A percentile compares a stretch with the other conserved stretches of the same genome.
Evolutionary conservation across 2,113 vertebrate genomes (phyloP).

Genomic region (Malaclemys terrapin): DNA sequence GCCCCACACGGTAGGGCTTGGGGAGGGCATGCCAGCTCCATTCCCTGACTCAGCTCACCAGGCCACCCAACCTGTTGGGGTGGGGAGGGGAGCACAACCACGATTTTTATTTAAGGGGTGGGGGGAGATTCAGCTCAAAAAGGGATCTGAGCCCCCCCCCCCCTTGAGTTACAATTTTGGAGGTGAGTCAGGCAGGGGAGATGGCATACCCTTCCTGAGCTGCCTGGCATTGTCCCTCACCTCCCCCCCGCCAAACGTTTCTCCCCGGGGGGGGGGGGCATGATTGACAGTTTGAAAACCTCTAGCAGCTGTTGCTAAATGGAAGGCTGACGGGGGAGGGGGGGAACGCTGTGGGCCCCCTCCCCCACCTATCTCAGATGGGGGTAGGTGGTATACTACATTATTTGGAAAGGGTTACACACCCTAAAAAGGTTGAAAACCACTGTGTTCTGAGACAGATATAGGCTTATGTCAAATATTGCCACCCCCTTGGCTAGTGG

Average conservation of each 20-base stretch:
- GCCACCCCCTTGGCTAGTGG: not conserved
- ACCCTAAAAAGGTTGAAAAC: not conserved
- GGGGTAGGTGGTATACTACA: no score
- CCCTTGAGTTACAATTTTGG: not conserved
- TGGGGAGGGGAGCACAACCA: not conserved
- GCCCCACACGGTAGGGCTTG: no score
- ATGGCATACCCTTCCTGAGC: accelerated
- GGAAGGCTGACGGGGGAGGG: not conserved
- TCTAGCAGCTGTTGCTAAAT: not conserved
- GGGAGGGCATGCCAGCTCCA: no score
- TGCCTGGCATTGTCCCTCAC: no score
- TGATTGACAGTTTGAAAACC: no score
- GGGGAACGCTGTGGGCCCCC: no score
- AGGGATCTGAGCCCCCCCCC: not conserved
- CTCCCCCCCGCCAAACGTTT: not conserved
- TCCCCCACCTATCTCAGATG: no score
- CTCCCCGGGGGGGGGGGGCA: no score
- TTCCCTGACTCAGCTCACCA: not conserved
- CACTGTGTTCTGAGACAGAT: not conserved
- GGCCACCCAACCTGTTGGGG: not conserved
- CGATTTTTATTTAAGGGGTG: not conserved
- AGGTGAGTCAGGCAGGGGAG: no score
- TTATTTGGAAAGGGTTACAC: not conserved
- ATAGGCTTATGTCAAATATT: not conserved
- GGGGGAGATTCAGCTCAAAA: not conserved